Evolutionary conservation across 2,113 vertebrate genomes (phyloP), one percentile per base, ranked within the genome.

Genomic region (Mus musculus): DNA sequence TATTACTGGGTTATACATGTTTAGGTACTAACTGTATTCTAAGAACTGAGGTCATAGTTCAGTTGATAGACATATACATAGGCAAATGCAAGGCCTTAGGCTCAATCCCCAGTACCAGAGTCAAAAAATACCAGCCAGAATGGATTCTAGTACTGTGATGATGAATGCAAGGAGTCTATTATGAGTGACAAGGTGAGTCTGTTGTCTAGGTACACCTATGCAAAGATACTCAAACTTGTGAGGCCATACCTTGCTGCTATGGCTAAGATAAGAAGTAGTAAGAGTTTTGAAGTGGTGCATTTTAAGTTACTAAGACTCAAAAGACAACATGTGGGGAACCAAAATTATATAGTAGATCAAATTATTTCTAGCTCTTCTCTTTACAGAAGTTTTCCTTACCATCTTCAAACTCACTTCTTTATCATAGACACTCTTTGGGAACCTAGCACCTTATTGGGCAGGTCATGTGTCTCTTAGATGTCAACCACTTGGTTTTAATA

Each of bases 291-390:
- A 85, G 75, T 33, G 8, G 17, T 42, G 2, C 13, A 28, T 26
- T 84, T 22, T 63, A 63, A 84, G 12, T 92, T 87, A 72, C 71
- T 80, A 39, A 96, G 67, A 63, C 16, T 56, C 28, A 96, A 52
- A 78, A 59, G 67, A 90, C 33, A 88, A 4, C n/a, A 52, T 9
- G 12, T 17, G 28, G 3, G n/a, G 42, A 67, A 59, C 80, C 42
- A 80, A 56, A 88, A 88, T 69, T 49, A 33, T 72, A 24, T 73
- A 84, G 17, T 56, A 19, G 20, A 33, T 81, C 7, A 20, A 12
- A 52, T 46, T 67, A 30, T 93, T 88, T 63, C 28, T 14, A 88
- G 54, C 24, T 33, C n/a, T 72, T 59, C 59, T 90, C 10, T 56
- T n/a, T 52, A 63, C 61, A 30, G 33, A 3, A 19, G 2, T 78